Base-by-base conservation (phyloP, 2,797 vertebrate genomes). In the Siniperca scherzeri region DNA sequence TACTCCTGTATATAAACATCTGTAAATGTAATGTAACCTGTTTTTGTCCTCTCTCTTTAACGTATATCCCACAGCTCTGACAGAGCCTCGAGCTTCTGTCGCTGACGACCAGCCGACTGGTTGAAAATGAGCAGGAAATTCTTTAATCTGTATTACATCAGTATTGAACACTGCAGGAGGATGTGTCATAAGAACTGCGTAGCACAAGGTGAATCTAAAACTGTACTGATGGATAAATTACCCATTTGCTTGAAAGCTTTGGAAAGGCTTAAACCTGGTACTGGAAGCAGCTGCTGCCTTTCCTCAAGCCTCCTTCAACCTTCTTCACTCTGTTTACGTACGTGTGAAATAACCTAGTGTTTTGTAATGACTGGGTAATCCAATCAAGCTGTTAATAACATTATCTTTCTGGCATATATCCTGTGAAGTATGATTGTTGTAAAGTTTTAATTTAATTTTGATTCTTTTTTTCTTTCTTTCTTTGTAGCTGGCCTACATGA, bases 401-500 rank as follows among this genome's bases (percentile, higher is more conserved):
- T 95, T 95, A 94, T 96, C 93, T 93, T 90, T 91, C 88, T 85
- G 84, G 89, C 88, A 87, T 89, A 78, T 85, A 94, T 95, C 91
- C 91, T 95, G 95, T 96, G 89, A 95, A 94, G 90, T 95, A 92
- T 90, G 88, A 95, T 94, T 93, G 87, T 93, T 92, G 92, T 91
- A 81, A 88, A 66, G 75, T 92, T 96, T 94, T 96, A 94, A 95
- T 96, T 96, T 95, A 94, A 95, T 93, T 93, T 84, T 91, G 86
- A 89, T 91, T 74, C 88, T 82, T 94, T 89, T 89, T 56, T 25
- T 88, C 92, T 92, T 91, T 93, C 36, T 90, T 95, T 92, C 94
- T 96, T 96, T 96, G 98, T 99, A 99, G 98, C 98, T 97, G 98
- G 98, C 96, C 98, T 99, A 99, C 98, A 97, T 91, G 89, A 95